Percentiles rank a stretch among this genome's conserved stretches.
phyloP scores from a whole-genome alignment of 2,888 invertebrate species.

The Noctua janthe region DNA sequence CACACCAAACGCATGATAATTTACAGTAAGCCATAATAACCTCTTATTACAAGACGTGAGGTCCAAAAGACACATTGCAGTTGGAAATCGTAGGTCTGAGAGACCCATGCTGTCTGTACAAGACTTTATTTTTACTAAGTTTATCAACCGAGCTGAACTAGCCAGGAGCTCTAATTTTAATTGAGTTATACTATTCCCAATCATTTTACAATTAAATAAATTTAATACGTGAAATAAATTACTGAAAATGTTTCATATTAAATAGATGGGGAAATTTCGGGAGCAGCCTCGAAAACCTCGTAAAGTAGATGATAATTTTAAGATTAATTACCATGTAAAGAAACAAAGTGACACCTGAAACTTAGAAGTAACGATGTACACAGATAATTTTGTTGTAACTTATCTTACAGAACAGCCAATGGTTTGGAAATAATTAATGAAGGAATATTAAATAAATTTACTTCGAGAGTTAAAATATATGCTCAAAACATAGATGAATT shows the following conservation, averaged over 20 bases:
- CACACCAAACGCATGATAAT: neutral
- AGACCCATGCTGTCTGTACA: neutral
- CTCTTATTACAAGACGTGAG: neutral
- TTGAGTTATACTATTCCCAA: slow-evolving; percentile 67
- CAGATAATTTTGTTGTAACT: too few relatives aligned
- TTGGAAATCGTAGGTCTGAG: neutral
- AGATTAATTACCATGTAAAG: too few relatives aligned
- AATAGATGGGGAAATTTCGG: neutral
- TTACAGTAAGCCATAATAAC: too few relatives aligned
- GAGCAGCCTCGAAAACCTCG: neutral
- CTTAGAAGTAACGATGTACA: too few relatives aligned
- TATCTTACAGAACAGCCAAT: too few relatives aligned
- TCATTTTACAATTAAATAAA: slow-evolving; percentile 37
- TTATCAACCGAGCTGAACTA: slow-evolving; percentile 25
- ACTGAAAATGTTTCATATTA: neutral
- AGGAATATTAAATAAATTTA: too few relatives aligned
- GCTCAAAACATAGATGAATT: too few relatives aligned
- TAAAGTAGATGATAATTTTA: too few relatives aligned
- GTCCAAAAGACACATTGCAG: neutral
- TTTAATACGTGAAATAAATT: slow-evolving; percentile 2
- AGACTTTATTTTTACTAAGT: slow-evolving; percentile 34
- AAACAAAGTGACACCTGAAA: too few relatives aligned
- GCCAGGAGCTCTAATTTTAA: slow-evolving; percentile 58
- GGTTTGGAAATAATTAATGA: too few relatives aligned
- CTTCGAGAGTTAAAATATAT: too few relatives aligned